These are phyloP conservation scores for Furnarius figulus DNA, from an alignment of 2,113 vertebrate species.

Conservation along the genomic window DNA sequence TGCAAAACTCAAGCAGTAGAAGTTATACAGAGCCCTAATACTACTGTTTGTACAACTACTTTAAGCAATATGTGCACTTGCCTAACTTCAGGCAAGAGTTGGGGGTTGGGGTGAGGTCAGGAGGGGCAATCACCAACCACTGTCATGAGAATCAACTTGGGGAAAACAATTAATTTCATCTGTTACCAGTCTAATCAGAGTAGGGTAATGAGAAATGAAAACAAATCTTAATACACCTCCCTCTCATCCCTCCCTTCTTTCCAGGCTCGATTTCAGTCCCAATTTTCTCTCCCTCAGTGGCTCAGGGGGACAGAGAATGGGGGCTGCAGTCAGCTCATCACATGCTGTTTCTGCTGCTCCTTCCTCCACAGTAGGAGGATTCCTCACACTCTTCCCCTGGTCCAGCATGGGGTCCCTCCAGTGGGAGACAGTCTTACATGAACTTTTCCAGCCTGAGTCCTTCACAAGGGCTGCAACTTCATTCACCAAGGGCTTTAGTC, in stretches of 20 bases:
- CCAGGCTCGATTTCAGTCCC: neutral
- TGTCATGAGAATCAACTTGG: neutral
- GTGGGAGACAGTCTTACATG: neutral
- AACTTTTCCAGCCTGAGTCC: neutral
- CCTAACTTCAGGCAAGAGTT: neutral
- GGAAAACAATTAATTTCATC: neutral
- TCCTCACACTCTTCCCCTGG: neutral
- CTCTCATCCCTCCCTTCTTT: neutral
- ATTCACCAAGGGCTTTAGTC: neutral
- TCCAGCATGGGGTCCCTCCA: neutral
- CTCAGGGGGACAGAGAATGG: neutral
- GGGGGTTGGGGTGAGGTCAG: neutral
- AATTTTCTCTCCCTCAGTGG: neutral
- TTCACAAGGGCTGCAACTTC: neutral
- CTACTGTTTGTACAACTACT: rapidly evolving
- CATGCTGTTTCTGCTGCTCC: neutral
- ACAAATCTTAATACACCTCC: neutral
- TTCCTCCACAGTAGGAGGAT: neutral
- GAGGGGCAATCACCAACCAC: neutral
- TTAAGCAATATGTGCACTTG: neutral
- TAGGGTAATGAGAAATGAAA: neutral
- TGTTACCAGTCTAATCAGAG: neutral
- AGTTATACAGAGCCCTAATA: neutral
- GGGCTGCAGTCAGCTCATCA: neutral
- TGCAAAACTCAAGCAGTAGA: neutral